Base-by-base conservation (phyloP, 92 coral and sea anemone species). In the Actinostola sp. region DNA sequence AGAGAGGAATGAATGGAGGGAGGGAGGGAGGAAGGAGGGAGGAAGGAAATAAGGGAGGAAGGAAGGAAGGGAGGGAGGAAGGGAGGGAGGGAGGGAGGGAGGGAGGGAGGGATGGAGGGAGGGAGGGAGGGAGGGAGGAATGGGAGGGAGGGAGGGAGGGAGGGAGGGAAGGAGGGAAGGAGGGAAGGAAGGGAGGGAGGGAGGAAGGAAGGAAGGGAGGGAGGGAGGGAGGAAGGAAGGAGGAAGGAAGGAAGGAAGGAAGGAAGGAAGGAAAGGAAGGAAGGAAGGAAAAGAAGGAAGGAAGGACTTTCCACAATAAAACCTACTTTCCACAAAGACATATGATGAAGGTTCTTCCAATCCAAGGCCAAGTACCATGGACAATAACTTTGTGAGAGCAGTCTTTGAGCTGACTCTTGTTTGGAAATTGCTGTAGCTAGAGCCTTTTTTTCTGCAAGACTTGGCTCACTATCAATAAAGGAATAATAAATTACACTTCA, bases 321-420 rank as follows among this genome's bases (percentile, higher is more conserved):
- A 15, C 11, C 56, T 50, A 92, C 97, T 89, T 78, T 70, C 97
- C 97, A 82, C 97, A 92, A 2, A 20, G 82, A 83, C 95, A 94
- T 67, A 63, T 94, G 98, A 33, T 94, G 98, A 39, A 87, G 89
- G 15, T 94, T n/a, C 97, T 60, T 94, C 89, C 34, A 94, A 56
- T 8, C 98, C 98, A 54, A 94, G 80, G 19, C 98, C 98, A 5
- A 94, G 79, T 4, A 94, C 95, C 51, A 94, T 80, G 38, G 80
- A 34, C 98, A 89, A 67, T 94, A 94, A 62, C 92, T 75, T 71
- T 94, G 92, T 29, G 95, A 92, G 13, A 94, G 87, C 41, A 81
- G 79, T 77, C 84, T 91, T 54, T 91, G 93, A 8, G 98, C 94
- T 73, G 96, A 92, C 29, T 94, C 98, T 67, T 94, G 92, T 72